Evolutionary conservation across 2,888 invertebrate genomes (phyloP).

Genomic region (Diadegma fenestrale): DNA sequence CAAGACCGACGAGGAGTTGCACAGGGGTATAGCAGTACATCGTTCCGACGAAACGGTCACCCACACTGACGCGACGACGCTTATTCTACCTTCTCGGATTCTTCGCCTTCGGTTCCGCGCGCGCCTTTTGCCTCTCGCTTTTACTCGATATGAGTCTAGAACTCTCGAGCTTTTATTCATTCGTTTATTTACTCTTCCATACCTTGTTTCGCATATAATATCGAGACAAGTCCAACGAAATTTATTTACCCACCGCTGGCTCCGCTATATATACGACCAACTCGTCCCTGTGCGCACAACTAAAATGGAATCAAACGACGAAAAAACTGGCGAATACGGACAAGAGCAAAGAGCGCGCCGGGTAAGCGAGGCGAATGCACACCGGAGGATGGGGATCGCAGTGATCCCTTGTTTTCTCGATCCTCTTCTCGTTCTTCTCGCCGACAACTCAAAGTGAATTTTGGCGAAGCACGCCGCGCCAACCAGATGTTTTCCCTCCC

Average conservation of each 20-base stretch:
- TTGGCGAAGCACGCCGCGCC: conserved; percentile 41
- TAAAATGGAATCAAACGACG: conserved; percentile 55
- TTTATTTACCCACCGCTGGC: conserved; percentile 75
- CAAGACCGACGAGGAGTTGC: conserved; percentile 29
- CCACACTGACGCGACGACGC: conserved; percentile 11
- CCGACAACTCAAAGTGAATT: conserved; percentile 55
- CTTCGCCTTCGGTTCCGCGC: conserved; percentile 38
- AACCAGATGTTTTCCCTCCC: conserved; percentile 7
- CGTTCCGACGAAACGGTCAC: conserved; percentile 39
- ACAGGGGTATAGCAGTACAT: conserved; percentile 58
- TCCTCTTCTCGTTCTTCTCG: conserved; percentile 60
- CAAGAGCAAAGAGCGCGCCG: conserved; percentile 44
- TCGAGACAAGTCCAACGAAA: conserved; percentile 73
- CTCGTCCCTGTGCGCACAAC: conserved; percentile 35
- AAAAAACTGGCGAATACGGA: conserved; percentile 54
- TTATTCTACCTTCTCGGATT: conserved; percentile 40
- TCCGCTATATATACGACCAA: conserved; percentile 38
- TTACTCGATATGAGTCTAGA: conserved; percentile 31
- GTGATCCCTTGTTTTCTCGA: conserved; percentile 67
- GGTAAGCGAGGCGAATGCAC: conserved; percentile 47
- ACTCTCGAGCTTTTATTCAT: conserved; percentile 22
- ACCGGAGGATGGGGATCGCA: not conserved
- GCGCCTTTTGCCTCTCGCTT: conserved; percentile 21
- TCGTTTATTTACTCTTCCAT: conserved; percentile 41
- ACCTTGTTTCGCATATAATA: conserved; percentile 68